Percentiles rank a stretch among this genome's conserved stretches.
Conservation (phyloP, 2,888 invertebrate species). For the Aricia artaxerxes region DNA sequence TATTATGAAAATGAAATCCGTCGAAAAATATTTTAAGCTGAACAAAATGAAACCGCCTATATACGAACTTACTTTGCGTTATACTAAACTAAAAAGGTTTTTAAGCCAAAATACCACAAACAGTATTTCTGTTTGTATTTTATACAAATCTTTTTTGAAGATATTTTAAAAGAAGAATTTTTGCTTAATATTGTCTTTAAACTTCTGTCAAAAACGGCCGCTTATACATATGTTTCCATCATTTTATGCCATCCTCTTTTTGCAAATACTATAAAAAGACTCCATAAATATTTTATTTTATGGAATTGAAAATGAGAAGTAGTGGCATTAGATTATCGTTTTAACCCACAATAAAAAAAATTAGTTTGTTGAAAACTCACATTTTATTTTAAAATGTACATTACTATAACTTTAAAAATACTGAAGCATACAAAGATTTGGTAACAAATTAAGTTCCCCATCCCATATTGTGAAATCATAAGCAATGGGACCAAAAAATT, state of each 20-base stretch:
- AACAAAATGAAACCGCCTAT: constrained; percentile 7
- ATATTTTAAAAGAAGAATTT: background rate
- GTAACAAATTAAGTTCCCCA: background rate
- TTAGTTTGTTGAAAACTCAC: background rate
- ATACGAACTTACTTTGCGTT: background rate
- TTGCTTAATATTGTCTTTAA: background rate
- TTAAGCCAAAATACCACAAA: background rate
- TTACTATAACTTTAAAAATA: too few species aligned
- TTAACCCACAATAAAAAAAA: background rate
- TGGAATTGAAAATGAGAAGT: background rate
- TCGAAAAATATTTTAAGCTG: constrained; percentile 2
- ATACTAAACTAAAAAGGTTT: too few species aligned
- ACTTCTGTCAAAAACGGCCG: background rate
- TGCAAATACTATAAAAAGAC: background rate
- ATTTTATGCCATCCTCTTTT: constrained; percentile 1
- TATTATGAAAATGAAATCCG: background rate
- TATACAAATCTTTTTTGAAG: background rate
- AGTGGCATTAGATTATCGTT: too few species aligned
- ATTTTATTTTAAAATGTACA: too few species aligned
- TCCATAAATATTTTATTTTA: background rate
- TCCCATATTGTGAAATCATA: constrained; percentile 10
- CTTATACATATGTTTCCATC: constrained; percentile 12
- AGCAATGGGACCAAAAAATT: background rate
- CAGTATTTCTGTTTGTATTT: background rate
- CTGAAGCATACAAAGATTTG: background rate